Percentiles rank a stretch among this genome's conserved stretches.
Evolutionary conservation across 2,113 vertebrate genomes (phyloP).

Genomic region (Etia nguti): DNA sequence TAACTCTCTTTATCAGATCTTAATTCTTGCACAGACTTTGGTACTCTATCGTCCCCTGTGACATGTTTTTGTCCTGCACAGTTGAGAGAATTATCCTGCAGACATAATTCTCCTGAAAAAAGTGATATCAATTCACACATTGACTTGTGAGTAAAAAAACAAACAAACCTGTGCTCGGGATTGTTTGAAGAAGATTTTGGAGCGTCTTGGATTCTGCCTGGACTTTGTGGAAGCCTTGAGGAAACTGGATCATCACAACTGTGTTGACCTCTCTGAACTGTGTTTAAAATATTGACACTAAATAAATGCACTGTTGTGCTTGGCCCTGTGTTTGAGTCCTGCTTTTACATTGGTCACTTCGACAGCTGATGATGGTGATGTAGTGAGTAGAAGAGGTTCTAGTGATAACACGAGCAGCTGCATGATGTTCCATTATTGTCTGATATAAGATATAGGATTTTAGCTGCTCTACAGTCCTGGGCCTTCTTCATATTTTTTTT

Average conservation of each 20-base stretch:
- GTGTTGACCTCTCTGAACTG: neutral
- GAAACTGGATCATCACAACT: neutral
- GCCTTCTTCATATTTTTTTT: no score
- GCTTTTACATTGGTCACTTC: neutral
- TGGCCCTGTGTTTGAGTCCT: neutral
- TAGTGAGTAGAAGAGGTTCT: neutral
- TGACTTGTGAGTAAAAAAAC: neutral
- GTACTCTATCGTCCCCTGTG: no score
- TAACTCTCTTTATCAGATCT: no score
- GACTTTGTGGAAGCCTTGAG: neutral
- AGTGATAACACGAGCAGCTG: neutral
- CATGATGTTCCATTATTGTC: no score
- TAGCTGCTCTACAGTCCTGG: no score
- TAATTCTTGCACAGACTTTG: no score
- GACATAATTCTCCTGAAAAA: neutral
- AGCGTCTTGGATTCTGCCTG: neutral
- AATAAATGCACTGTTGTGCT: neutral
- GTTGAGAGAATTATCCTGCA: no score
- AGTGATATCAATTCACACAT: neutral
- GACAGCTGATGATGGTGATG: neutral
- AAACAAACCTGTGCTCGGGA: neutral
- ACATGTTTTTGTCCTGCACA: no score
- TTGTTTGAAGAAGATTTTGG: neutral
- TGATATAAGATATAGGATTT: no score
- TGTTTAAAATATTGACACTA: neutral